Conservation (phyloP, 2,888 invertebrate species). For the Habroteleia sp. region DNA sequence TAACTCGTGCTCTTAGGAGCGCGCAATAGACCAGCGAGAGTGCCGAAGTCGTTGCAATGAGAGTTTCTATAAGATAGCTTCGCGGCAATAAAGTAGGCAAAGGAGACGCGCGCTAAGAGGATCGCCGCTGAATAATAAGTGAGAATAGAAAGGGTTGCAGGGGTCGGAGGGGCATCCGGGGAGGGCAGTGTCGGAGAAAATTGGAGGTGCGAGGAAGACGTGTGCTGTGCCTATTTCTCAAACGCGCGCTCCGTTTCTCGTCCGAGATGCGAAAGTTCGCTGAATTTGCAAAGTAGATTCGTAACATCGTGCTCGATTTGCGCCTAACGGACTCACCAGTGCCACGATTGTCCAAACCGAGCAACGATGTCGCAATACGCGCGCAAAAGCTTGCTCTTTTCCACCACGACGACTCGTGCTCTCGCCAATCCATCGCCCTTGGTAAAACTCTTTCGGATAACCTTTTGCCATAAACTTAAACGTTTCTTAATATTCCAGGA, state of each 20-base stretch:
- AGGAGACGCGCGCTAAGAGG: conserved; percentile 62
- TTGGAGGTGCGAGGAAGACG: conserved; percentile 53
- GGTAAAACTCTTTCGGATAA: too few species aligned
- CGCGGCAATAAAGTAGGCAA: conserved; percentile 46
- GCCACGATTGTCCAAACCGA: conserved; percentile 20
- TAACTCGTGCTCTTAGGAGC: background rate
- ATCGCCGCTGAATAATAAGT: conserved; percentile 58
- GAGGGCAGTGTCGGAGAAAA: conserved; percentile 40
- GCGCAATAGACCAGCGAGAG: conserved; percentile 41
- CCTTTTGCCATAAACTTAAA: too few species aligned
- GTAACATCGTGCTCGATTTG: conserved; percentile 48
- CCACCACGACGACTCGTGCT: too few species aligned
- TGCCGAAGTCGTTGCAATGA: conserved; percentile 35
- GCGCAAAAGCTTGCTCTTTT: too few species aligned
- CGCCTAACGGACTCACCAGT: conserved; percentile 59
- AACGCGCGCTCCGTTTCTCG: conserved; percentile 59
- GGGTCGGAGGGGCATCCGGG: background rate
- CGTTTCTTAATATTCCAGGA: too few species aligned
- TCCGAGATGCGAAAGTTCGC: conserved; percentile 57
- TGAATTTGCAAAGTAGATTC: conserved; percentile 61
- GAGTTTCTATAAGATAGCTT: conserved; percentile 47
- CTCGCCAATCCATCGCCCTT: too few species aligned
- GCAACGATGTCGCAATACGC: conserved; percentile 18
- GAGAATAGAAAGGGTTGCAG: conserved; percentile 34
- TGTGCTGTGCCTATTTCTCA: conserved; percentile 54